phyloP scores from a whole-genome alignment of 2,888 invertebrate genomes.

The Hypomecis atomaria region DNA sequence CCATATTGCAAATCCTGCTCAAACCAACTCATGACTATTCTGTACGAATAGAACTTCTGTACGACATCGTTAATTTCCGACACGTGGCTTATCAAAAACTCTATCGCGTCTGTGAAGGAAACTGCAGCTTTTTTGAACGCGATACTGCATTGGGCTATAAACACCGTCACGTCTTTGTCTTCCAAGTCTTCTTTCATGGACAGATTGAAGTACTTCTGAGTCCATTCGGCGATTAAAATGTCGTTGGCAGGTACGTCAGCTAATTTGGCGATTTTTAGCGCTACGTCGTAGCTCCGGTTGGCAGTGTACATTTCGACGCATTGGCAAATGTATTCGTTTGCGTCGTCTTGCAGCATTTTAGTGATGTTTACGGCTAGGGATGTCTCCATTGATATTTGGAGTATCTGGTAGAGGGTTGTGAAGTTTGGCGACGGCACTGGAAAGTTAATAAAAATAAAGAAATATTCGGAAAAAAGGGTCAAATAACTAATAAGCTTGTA shows the following conservation, averaged over 20 bases:
- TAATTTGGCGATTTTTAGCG: slow-evolving; percentile 84
- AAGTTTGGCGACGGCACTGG: slow-evolving; percentile 76
- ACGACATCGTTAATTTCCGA: slow-evolving; percentile 71
- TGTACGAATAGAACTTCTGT: slow-evolving; percentile 82
- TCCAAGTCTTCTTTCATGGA: slow-evolving; percentile 62
- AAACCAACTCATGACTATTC: slow-evolving; percentile 79
- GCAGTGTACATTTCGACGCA: slow-evolving; percentile 82
- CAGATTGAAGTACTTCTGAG: slow-evolving; percentile 74
- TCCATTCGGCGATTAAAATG: slow-evolving; percentile 84
- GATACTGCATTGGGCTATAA: slow-evolving; percentile 86
- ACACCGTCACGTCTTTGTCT: slow-evolving; percentile 71
- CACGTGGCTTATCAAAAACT: slow-evolving; percentile 86
- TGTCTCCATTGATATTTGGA: slow-evolving; percentile 84
- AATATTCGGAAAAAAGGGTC: not conserved
- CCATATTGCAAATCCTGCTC: slow-evolving; percentile 74
- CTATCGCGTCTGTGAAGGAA: slow-evolving; percentile 85
- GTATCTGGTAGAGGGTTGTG: slow-evolving; percentile 73
- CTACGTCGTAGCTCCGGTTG: slow-evolving; percentile 81
- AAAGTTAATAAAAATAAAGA: slow-evolving; percentile 39
- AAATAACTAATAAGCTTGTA: no score
- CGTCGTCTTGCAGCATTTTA: slow-evolving; percentile 70
- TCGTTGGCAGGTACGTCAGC: slow-evolving; percentile 77
- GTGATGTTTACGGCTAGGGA: slow-evolving; percentile 82
- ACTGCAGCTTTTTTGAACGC: slow-evolving; percentile 86
- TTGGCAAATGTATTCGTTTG: slow-evolving; percentile 76